Evolutionary conservation across 2,113 vertebrate species (phyloP).

Genomic region (Saccopteryx bilineata): DNA sequence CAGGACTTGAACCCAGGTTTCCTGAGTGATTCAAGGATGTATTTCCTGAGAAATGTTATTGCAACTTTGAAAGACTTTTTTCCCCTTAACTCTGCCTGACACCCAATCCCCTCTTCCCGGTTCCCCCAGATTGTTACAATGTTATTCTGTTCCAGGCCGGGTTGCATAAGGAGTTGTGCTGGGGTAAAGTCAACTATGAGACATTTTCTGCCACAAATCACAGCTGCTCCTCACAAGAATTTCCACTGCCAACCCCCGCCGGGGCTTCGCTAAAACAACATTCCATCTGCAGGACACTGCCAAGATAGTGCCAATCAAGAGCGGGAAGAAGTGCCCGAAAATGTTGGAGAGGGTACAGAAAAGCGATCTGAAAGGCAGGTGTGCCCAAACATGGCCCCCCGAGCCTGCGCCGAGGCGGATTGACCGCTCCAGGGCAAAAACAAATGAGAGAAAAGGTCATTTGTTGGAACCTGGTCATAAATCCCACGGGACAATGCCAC

Average conservation of each 20-base stretch:
- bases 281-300: slow-evolving; percentile 52
- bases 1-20: slow-evolving; percentile 21
- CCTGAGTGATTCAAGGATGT: slow-evolving; percentile 20
- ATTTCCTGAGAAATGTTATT: slow-evolving; percentile 68
- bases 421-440: not conserved
- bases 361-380: slow-evolving; percentile 60
- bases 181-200: slow-evolving; percentile 60
- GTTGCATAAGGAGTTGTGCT: not conserved
- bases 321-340: slow-evolving; percentile 28
- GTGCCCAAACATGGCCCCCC: not conserved
- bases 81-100: not conserved
- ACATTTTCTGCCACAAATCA: slow-evolving; percentile 69
- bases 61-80: slow-evolving; percentile 52
- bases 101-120: slow-evolving; percentile 29
- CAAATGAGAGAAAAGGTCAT: slow-evolving; percentile 69
- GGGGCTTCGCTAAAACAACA: slow-evolving; percentile 61
- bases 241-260: not conserved
- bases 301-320: slow-evolving; percentile 60
- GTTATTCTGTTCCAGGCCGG: slow-evolving; percentile 26
- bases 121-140: slow-evolving; percentile 21
- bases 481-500: slow-evolving; percentile 75
- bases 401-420: not conserved
- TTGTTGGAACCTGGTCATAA: slow-evolving; percentile 64
- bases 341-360: not conserved
- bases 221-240: slow-evolving; percentile 49